Evolutionary conservation across 2,797 vertebrate genomes (phyloP).

Genomic region (Eremophila alpestris): DNA sequence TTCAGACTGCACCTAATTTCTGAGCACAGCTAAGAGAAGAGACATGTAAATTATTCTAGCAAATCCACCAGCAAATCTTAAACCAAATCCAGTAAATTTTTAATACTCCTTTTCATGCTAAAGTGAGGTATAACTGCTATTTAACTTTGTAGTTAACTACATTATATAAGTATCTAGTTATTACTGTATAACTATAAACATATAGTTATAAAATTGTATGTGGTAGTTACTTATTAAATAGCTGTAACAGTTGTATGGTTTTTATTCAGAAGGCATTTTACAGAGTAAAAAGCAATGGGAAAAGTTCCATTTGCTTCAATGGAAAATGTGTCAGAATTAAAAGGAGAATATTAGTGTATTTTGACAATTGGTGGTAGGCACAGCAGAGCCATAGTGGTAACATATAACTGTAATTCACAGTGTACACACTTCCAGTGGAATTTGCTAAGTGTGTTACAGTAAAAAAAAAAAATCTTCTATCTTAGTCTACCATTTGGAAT

Average conservation of each 20-base stretch:
- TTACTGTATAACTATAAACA: slow-evolving; percentile 5
- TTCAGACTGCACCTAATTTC: neutral
- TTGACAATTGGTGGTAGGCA: neutral
- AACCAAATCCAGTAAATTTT: slow-evolving; percentile 8
- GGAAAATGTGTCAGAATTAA: neutral
- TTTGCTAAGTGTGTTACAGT: neutral
- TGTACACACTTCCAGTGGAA: neutral
- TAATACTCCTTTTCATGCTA: slow-evolving; percentile 14
- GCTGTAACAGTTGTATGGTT: neutral
- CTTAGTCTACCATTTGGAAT: neutral
- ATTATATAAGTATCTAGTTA: neutral
- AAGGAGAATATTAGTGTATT: neutral
- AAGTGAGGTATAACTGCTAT: slow-evolving; percentile 17
- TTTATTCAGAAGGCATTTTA: neutral
- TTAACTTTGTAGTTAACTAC: neutral
- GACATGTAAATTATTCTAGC: neutral
- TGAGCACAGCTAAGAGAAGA: neutral
- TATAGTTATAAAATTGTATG: neutral
- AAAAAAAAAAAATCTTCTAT: neutral
- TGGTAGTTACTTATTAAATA: slow-evolving; percentile 7
- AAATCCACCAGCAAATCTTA: slow-evolving; percentile 2
- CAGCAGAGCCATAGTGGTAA: neutral
- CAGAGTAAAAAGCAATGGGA: neutral
- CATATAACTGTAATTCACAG: neutral
- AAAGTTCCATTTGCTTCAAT: neutral